A percentile compares a stretch with the other conserved stretches of the same genome.
phyloP scores from a whole-genome alignment of 2,113 vertebrate species.

The Apeltes quadracus region DNA sequence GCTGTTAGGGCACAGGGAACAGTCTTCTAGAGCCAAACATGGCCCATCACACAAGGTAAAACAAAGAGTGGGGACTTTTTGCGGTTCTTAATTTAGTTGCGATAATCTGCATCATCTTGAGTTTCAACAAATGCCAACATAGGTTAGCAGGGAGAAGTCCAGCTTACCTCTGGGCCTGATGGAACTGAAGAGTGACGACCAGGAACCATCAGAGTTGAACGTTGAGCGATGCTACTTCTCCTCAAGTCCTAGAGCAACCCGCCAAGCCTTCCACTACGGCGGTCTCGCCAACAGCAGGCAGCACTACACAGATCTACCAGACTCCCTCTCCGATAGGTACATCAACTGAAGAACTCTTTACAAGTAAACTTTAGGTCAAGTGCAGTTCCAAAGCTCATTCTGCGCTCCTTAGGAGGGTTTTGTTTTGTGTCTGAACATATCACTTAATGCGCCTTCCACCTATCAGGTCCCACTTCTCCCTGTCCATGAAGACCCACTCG shows the following conservation, averaged over 20 bases:
- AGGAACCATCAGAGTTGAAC: slow-evolving; percentile 59
- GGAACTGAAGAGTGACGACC: slow-evolving; percentile 76
- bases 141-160: slow-evolving; percentile 85
- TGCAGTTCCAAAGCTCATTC: slow-evolving; percentile 1
- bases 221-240: slow-evolving; percentile 83
- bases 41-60: slow-evolving; percentile 85
- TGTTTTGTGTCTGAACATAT: slow-evolving; percentile 14
- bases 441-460: slow-evolving; percentile 6
- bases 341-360: background rate
- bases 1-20: slow-evolving; percentile 80
- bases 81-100: background rate
- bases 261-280: slow-evolving; percentile 84
- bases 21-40: slow-evolving; percentile 81
- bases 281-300: slow-evolving; percentile 90
- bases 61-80: background rate
- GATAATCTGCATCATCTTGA: background rate
- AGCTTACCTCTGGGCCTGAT: slow-evolving; percentile 71
- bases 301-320: slow-evolving; percentile 85
- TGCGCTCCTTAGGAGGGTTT: background rate
- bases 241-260: slow-evolving; percentile 79
- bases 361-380: slow-evolving; percentile 9
- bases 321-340: slow-evolving; percentile 86
- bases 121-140: background rate
- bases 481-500: slow-evolving; percentile 91
- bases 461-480: slow-evolving; percentile 88